Base-by-base conservation (phyloP, 2,797 vertebrate species). In the Ambastaia sidthimunki region DNA sequence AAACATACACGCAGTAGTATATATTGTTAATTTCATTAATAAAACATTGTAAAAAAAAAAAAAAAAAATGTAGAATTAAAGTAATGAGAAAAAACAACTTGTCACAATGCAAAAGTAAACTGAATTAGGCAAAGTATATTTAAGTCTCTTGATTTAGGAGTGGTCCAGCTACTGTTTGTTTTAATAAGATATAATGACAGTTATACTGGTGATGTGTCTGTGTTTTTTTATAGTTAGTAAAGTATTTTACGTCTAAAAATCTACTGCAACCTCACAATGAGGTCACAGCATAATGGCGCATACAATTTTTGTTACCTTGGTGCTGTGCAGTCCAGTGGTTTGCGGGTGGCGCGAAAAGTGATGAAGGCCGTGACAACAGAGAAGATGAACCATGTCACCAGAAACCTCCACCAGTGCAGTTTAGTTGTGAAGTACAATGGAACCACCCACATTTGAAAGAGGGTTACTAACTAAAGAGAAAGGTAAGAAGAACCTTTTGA, bases 381-480 rank as follows among this genome's bases (percentile, higher is more conserved):
- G 90, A 99, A 99, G 86, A 98, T 90, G 85, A 95, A 91, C 98
- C 98, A 99, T 31, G 97, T 96, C 28, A 93, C 90, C 81, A 99
- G 93, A 92, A 99, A 99, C 86, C 97, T 91, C 97, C 97, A 99
- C 97, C 97, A 99, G 85, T 96, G 94, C 75, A 99, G 95, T 92
- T 98, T 99, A 81, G 97, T 95, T 15, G 97, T 99, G 92, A 99
- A 99, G 91, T 99, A 99, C 74, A 99, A 95, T 44, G 97, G 98
- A 65, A 99, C 97, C 66, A 99, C 96, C 98, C 98, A 99, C 98
- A 99, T 99, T 95, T 99, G 98, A 93, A 99, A 99, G 82, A 99
- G 95, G 73, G 98, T 99, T 91, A 98, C 96, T 94, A 99, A 93
- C 97, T 99, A 23, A 90, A 67, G 70, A 28, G 41, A 21, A 34